Conservation (phyloP, 2,797 vertebrate genomes). For the Hapalemur alaotrensis region DNA sequence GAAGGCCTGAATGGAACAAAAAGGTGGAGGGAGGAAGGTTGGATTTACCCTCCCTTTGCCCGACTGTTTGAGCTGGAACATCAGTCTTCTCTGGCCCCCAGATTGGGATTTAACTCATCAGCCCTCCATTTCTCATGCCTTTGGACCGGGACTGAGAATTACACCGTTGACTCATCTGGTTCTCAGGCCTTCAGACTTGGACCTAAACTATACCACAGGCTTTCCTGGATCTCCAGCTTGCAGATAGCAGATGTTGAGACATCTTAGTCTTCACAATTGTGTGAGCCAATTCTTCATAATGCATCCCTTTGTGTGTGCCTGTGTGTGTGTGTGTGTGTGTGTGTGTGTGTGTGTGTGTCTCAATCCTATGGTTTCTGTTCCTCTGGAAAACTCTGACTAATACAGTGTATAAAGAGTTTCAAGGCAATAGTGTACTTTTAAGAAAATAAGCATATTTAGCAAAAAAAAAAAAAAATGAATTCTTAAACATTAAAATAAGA, state of each 20-base stretch:
- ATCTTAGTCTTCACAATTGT: background rate
- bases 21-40: background rate
- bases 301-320: background rate
- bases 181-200: background rate
- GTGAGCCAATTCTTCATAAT: background rate
- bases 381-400: background rate
- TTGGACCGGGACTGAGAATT: background rate
- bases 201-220: background rate
- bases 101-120: background rate
- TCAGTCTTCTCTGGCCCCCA: too few relatives aligned
- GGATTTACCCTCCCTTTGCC: background rate
- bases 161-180: background rate
- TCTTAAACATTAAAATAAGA: background rate
- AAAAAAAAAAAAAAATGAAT: background rate
- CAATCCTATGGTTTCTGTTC: background rate
- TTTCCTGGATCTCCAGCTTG: background rate
- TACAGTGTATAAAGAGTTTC: background rate
- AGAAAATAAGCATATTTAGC: background rate
- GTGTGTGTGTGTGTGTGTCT: too few relatives aligned
- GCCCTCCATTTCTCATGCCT: background rate
- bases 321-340: too few relatives aligned
- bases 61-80: background rate
- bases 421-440: background rate
- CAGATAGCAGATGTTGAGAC: background rate
- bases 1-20: background rate